These are phyloP conservation scores for Pangasius sanitwongsei DNA, from an alignment of 2,797 vertebrate species.

Conservation along the genomic window DNA sequence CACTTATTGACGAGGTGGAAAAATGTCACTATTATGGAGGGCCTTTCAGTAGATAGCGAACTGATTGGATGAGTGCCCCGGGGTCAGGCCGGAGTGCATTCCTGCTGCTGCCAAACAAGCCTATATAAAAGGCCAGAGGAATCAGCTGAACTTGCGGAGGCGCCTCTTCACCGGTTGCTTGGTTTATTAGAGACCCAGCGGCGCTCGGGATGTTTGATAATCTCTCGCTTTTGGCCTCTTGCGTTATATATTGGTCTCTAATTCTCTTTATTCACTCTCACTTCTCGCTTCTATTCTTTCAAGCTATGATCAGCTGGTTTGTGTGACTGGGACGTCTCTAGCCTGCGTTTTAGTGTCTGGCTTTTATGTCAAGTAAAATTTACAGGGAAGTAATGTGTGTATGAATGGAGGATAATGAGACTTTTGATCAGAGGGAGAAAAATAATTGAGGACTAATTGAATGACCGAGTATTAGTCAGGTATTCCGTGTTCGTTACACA, in stretches of 20 bases:
- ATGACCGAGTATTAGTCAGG: neutral
- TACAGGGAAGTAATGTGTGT: neutral
- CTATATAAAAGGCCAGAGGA: constrained; percentile 77
- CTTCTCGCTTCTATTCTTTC: constrained; percentile 25
- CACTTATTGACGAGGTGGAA: constrained; percentile 86
- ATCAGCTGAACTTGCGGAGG: constrained; percentile 75
- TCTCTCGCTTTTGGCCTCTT: constrained; percentile 32
- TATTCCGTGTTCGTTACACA: constrained; percentile 28
- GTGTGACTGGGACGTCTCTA: neutral
- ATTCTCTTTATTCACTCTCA: constrained; percentile 52
- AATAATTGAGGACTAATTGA: neutral
- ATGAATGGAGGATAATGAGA: neutral
- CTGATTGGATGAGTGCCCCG: constrained; percentile 84
- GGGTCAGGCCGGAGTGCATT: constrained; percentile 78
- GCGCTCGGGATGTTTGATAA: constrained; percentile 51
- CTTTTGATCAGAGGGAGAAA: neutral
- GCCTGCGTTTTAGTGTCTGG: neutral
- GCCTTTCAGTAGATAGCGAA: constrained; percentile 82
- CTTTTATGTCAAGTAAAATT: neutral
- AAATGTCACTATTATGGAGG: constrained; percentile 87
- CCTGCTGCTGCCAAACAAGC: constrained; percentile 78
- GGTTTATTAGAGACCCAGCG: constrained; percentile 65
- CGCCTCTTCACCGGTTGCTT: constrained; percentile 70
- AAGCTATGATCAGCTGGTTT: constrained; percentile 4
- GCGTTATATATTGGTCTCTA: constrained; percentile 35